A percentile compares a stretch with the other conserved stretches of the same genome.
phyloP scores from a whole-genome alignment of 2,797 vertebrate species.

The Artibeus lituratus region DNA sequence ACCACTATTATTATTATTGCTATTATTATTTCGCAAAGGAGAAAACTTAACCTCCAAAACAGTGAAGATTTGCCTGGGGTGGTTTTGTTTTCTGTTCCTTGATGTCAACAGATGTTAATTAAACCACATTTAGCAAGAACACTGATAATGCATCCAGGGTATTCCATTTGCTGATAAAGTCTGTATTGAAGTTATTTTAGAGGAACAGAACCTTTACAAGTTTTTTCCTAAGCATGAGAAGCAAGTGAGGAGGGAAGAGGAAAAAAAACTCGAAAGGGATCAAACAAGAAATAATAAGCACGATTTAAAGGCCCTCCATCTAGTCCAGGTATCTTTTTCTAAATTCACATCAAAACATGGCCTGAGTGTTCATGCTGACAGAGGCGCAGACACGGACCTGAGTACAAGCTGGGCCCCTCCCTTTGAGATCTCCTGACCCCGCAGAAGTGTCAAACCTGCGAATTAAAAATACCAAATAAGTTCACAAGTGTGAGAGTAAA shows the following conservation, averaged over 20 bases:
- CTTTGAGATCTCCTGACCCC: neutral
- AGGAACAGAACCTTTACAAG: neutral
- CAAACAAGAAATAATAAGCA: neutral
- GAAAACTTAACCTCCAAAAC: neutral
- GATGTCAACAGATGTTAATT: neutral
- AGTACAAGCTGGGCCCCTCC: neutral
- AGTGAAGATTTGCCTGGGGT: neutral
- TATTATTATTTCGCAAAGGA: neutral
- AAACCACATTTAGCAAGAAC: neutral
- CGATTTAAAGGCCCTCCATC: neutral
- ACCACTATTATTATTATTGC: too few species aligned
- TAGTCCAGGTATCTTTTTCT: neutral
- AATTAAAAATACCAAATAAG: neutral
- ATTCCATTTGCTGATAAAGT: neutral
- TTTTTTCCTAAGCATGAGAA: neutral
- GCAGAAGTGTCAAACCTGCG: neutral
- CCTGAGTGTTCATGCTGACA: neutral
- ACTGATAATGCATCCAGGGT: neutral
- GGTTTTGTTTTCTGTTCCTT: neutral
- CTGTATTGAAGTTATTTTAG: neutral
- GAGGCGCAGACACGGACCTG: neutral
- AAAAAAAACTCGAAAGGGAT: neutral
- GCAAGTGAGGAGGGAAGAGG: neutral
- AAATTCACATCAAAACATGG: neutral
- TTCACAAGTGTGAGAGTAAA: neutral